These are phyloP conservation scores for Acromyrmex charruanus DNA, from an alignment of 1,140 invertebrate species.

Conservation along the genomic window DNA sequence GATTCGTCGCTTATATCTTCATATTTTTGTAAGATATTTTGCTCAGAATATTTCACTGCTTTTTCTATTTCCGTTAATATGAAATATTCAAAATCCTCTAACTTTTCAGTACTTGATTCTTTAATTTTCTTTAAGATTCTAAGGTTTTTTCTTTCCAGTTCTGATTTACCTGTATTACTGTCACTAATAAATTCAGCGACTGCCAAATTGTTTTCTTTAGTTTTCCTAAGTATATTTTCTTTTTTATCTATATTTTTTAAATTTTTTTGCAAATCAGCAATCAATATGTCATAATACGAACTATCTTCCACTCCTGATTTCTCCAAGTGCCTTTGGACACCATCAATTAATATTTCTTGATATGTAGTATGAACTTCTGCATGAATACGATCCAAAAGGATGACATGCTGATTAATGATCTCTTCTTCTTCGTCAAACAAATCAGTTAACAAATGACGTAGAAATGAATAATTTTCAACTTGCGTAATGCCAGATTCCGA, in stretches of 20 bases:
- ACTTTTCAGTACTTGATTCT: conserved; percentile 51
- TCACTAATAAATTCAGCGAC: conserved; percentile 62
- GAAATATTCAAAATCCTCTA: conserved; percentile 74
- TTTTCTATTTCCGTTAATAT: conserved; percentile 76
- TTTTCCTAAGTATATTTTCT: conserved; percentile 55
- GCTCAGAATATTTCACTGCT: conserved; percentile 64
- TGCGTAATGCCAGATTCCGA: conserved; percentile 54
- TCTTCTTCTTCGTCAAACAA: conserved; percentile 68
- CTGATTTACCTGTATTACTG: conserved; percentile 50
- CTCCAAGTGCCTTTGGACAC: conserved; percentile 52
- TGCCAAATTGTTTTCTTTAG: conserved; percentile 48
- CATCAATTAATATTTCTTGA: conserved; percentile 63
- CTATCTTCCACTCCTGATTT: conserved; percentile 47
- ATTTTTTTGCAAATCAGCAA: conserved; percentile 52
- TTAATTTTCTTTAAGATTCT: conserved; percentile 57
- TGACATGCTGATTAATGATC: conserved; percentile 57
- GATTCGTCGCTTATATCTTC: conserved; percentile 49
- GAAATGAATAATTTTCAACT: conserved; percentile 65
- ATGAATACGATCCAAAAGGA: conserved; percentile 53
- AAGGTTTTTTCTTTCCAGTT: conserved; percentile 41
- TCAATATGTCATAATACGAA: conserved; percentile 63
- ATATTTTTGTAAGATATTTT: conserved; percentile 60
- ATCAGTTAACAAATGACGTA: conserved; percentile 60
- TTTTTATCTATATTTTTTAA: conserved; percentile 50
- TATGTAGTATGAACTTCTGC: conserved; percentile 57